Evolutionary conservation across 2,113 vertebrate genomes (phyloP), one percentile per base, ranked within the genome.

Genomic region (Otus sunia): DNA sequence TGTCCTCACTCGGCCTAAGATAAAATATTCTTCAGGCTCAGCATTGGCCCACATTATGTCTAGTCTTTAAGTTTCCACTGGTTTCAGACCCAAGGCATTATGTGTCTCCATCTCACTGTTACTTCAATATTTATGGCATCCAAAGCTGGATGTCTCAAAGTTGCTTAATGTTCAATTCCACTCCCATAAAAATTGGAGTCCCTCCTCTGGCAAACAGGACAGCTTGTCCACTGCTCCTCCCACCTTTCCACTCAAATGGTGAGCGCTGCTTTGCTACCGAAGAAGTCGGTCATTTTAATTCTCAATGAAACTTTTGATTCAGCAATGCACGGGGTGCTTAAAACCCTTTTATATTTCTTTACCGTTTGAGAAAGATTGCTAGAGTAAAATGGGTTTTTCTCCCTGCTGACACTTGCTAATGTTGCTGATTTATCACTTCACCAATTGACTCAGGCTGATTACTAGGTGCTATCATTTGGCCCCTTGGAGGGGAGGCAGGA

Each of bases 51-150:
- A 75, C 27, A 7, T 75, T 94, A 64, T 0, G 91, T 94, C 95
- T 95, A 58, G 96, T 81, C 91, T 95, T 97, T 87, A 95, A 97
- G 86, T 97, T 97, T 97, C 97, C 97, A 97, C 92, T 96, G 60
- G 68, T 95, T 95, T 94, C 95, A 95, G 96, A 97, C 86, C 53
- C 88, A 95, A 97, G 95, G 91, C 95, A 96, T 97, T 93, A 96
- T 95, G 92, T 94, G 92, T 97, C 97, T 96, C 93, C 92, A 96
- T 97, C 93, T 96, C 95, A 87, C 94, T 96, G 88, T 97, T 96
- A 96, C 94, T 96, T 94, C 94, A 94, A 37, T 94, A 93, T 96
- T 97, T 94, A 94, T 79, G 97, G 73, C 92, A 97, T 96, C 66
- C 95, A 89, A 94, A 75, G 30, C 91, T 96, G 97, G 92, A 96